These are phyloP conservation scores for Thecocarcelia acutangulata DNA, from an alignment of 2,888 invertebrate species.

Conservation along the genomic window DNA sequence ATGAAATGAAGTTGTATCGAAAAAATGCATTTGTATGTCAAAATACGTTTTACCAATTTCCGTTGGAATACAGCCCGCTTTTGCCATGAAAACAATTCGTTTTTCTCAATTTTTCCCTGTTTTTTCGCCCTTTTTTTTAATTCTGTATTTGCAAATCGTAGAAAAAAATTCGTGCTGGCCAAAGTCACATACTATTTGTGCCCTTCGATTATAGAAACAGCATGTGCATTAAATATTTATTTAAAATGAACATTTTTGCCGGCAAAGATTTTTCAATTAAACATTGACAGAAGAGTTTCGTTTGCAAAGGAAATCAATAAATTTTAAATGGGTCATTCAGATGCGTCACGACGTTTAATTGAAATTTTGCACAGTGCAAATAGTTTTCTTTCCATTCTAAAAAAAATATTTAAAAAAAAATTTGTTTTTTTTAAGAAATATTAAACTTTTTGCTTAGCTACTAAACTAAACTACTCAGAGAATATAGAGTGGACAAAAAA, in stretches of 20 bases:
- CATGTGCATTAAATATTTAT: constrained; percentile 29
- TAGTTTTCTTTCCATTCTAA: too few relatives aligned
- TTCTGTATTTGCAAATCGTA: background rate
- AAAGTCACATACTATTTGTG: constrained; percentile 30
- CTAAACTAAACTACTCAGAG: too few relatives aligned
- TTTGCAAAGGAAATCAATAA: background rate
- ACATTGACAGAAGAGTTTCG: background rate
- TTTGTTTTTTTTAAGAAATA: too few relatives aligned
- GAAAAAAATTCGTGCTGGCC: constrained; percentile 35
- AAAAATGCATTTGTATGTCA: constrained; percentile 52
- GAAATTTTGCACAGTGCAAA: too few relatives aligned
- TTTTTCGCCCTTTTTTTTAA: background rate
- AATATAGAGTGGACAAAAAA: too few relatives aligned
- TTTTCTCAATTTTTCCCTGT: background rate
- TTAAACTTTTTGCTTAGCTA: too few relatives aligned
- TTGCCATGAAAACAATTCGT: constrained; percentile 34
- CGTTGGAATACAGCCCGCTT: constrained; percentile 49
- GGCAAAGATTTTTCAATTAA: constrained; percentile 12
- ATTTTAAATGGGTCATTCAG: background rate
- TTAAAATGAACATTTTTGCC: constrained; percentile 8
- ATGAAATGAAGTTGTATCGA: constrained; percentile 39
- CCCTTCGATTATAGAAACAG: constrained; percentile 1
- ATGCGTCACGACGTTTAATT: background rate
- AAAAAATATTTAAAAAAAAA: too few relatives aligned
- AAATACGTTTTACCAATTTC: constrained; percentile 59